Evolutionary conservation across 2,113 vertebrate species (phyloP), one percentile per base, ranked within the genome.

Genomic region (Stegostoma tigrinum): DNA sequence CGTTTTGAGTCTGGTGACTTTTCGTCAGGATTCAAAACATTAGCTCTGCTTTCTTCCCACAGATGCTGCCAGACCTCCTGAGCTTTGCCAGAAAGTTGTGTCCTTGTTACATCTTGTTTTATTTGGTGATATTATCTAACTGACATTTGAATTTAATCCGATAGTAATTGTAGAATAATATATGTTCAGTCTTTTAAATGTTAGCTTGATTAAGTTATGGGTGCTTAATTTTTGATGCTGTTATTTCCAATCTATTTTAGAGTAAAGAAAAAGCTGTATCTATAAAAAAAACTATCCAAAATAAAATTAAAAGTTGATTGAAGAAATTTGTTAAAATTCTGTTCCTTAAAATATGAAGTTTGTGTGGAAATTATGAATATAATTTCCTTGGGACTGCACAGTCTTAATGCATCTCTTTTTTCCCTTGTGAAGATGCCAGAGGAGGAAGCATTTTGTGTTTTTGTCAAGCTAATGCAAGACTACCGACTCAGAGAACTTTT

Each of bases 381-480:
- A 67, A 48, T 42, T 90, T 34, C 48, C 96, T 80, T 95, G 38
- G 68, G 64, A 38, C 89, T 34, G 23, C n/a, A 15, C 34, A n/a
- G 30, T 38, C 55, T 38, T n/a, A 66, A 34, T 93, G 61, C n/a
- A n/a, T 96, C 96, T 95, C 95, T 95, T 14, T 1, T 96, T 97
- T 96, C 95, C 96, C 95, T 96, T 96, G 45, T 96, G 42, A 96
- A 99, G 99, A 99, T 99, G 99, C 99, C 99, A 95, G 99, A 99
- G 97, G 99, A 99, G 96, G 99, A 99, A 96, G 99, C 99, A 7
- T 99, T 99, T 97, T 99, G 99, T 97, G 99, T 99, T 93, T 99
- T 99, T 97, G 98, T 99, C 96, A 99, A 99, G 97, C 97, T 99
- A 98, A 99, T 99, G 99, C 99, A 99, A 97, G 99, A 99, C 96